Percentiles rank a stretch among this genome's conserved stretches.
Conservation (phyloP, 2,113 vertebrate species). For the Stigmatopora nigra region DNA sequence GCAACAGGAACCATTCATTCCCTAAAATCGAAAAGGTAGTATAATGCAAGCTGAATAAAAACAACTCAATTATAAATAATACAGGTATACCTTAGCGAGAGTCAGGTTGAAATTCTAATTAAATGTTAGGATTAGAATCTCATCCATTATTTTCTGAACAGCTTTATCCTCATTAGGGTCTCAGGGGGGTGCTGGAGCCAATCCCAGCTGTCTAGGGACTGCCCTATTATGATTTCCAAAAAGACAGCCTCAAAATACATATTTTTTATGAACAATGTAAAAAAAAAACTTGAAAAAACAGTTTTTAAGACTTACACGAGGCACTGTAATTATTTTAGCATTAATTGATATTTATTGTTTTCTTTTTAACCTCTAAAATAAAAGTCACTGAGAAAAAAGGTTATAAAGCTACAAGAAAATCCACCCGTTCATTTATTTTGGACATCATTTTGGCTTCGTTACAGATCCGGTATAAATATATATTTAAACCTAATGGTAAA, state of each 20-base stretch:
- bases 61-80: conserved; percentile 26
- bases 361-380: not conserved
- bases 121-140: not conserved
- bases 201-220: too few relatives aligned
- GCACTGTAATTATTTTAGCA: not conserved
- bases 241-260: not conserved
- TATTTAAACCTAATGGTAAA: conserved; percentile 8
- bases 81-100: not conserved
- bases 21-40: conserved; percentile 39
- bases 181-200: too few relatives aligned
- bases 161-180: too few relatives aligned
- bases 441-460: not conserved
- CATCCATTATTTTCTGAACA: too few relatives aligned
- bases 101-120: not conserved
- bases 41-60: conserved; percentile 35
- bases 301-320: too few relatives aligned
- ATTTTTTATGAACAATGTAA: not conserved
- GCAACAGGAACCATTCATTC: conserved; percentile 36
- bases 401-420: not conserved
- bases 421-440: not conserved
- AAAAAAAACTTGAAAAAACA: not conserved
- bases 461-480: not conserved
- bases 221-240: not conserved
- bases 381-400: not conserved
- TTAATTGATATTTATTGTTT: not conserved